These are phyloP conservation scores for Mesorhabditis belari DNA, from an alignment of 2,888 invertebrate genomes.

Conservation along the genomic window DNA sequence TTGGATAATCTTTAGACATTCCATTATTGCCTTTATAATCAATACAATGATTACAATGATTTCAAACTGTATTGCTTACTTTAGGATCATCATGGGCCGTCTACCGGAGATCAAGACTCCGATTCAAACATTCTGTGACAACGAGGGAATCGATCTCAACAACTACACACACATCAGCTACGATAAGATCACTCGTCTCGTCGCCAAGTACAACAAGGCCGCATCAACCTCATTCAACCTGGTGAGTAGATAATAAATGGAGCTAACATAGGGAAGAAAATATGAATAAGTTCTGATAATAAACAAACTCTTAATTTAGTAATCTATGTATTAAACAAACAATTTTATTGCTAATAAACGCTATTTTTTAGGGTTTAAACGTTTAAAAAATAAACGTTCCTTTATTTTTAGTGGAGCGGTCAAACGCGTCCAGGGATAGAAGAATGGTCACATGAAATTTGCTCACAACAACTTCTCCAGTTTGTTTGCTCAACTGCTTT, in stretches of 20 bases:
- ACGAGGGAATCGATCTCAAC: not conserved
- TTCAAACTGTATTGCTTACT: no score
- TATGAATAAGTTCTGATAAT: no score
- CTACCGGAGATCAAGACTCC: not conserved
- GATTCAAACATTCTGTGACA: not conserved
- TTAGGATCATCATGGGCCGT: no score
- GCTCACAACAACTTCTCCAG: not conserved
- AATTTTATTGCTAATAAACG: no score
- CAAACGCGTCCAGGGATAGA: slow-evolving; percentile 3
- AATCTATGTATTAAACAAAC: no score
- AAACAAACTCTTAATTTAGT: no score
- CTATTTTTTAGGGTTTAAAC: no score
- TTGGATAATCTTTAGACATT: no score
- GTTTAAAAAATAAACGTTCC: no score
- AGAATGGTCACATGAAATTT: slow-evolving; percentile 12
- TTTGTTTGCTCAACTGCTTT: not conserved
- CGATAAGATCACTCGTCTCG: slow-evolving; percentile 83
- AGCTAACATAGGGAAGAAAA: no score
- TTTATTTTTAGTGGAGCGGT: slow-evolving; percentile 3
- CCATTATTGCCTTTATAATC: no score
- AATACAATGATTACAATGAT: no score
- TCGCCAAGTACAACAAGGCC: slow-evolving; percentile 87
- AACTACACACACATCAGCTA: slow-evolving; percentile 57
- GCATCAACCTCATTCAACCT: slow-evolving; percentile 83
- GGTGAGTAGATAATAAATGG: slow-evolving; percentile 64